A percentile compares a stretch with the other conserved stretches of the same genome.
Conservation (phyloP, 2,888 invertebrate species). For the Crematogaster levior region DNA sequence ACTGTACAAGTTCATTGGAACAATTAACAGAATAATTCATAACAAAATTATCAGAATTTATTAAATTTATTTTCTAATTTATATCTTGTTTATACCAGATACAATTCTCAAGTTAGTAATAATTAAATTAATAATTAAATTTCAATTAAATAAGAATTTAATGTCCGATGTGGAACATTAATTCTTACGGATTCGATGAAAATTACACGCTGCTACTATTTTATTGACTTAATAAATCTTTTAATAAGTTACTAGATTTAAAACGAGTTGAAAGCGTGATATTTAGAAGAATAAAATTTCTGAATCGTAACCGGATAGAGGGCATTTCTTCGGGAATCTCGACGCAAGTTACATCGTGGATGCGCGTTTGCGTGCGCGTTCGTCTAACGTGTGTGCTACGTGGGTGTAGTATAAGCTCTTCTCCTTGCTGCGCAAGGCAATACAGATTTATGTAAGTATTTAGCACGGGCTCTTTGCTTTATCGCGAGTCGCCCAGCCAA, state of each 20-base stretch:
- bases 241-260: background rate
- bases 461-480: conserved; percentile 85
- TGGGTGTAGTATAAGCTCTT: conserved; percentile 81
- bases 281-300: background rate
- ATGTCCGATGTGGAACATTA: background rate
- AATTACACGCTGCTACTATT: background rate
- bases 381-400: conserved; percentile 57
- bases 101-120: background rate
- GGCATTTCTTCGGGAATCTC: conserved; percentile 47
- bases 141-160: conserved; percentile 8
- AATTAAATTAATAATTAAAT: conserved; percentile 23
- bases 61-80: conserved; percentile 16
- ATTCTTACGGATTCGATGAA: background rate
- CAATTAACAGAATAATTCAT: conserved; percentile 16
- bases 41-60: background rate
- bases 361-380: conserved; percentile 44
- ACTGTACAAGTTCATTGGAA: conserved; percentile 5
- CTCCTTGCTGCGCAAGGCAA: conserved; percentile 83
- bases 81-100: background rate
- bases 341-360: conserved; percentile 56
- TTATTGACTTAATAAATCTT: background rate
- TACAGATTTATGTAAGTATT: conserved; percentile 86
- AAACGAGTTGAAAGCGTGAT: background rate
- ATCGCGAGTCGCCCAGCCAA: conserved; percentile 85
- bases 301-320: conserved; percentile 17